A percentile compares a stretch with the other conserved stretches of the same genome.
Evolutionary conservation across 92 coral and sea anemone genomes (phyloP).

Genomic region (Epizoanthus rinbou): DNA sequence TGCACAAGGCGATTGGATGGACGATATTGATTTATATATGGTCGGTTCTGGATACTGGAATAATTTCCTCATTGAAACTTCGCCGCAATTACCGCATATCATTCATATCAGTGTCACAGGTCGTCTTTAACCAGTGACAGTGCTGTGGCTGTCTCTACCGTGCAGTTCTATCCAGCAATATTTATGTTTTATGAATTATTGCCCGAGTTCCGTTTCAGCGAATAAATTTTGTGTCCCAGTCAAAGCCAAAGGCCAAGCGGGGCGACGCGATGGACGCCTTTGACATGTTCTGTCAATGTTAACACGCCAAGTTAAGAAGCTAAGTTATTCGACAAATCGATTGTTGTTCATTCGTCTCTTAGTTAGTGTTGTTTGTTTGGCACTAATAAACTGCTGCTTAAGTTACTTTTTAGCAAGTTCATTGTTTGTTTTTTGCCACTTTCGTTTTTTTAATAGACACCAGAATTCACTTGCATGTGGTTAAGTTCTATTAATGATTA

Average conservation of each 20-base stretch:
- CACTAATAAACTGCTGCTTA: neutral
- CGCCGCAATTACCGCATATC: slow-evolving; percentile 25
- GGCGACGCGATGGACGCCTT: neutral
- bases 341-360: neutral
- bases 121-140: neutral
- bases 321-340: slow-evolving; percentile 27
- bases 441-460: no score
- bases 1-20: slow-evolving; percentile 16
- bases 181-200: neutral
- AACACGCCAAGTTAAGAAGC: slow-evolving; percentile 17
- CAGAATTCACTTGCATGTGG: no score
- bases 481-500: no score
- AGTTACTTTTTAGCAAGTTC: neutral
- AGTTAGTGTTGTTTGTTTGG: slow-evolving; percentile 11
- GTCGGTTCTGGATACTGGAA: neutral
- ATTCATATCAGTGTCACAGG: slow-evolving; percentile 22
- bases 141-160: neutral
- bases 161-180: neutral
- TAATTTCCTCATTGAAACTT: slow-evolving; percentile 12
- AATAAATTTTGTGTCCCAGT: neutral
- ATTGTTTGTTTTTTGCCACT: no score
- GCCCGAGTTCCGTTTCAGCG: slow-evolving; percentile 24
- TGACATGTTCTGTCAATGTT: slow-evolving; percentile 22
- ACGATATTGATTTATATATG: slow-evolving; percentile 16
- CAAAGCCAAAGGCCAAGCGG: no score